Evolutionary conservation across 2,888 invertebrate species (phyloP).

Genomic region (Pachydiplax longipennis): DNA sequence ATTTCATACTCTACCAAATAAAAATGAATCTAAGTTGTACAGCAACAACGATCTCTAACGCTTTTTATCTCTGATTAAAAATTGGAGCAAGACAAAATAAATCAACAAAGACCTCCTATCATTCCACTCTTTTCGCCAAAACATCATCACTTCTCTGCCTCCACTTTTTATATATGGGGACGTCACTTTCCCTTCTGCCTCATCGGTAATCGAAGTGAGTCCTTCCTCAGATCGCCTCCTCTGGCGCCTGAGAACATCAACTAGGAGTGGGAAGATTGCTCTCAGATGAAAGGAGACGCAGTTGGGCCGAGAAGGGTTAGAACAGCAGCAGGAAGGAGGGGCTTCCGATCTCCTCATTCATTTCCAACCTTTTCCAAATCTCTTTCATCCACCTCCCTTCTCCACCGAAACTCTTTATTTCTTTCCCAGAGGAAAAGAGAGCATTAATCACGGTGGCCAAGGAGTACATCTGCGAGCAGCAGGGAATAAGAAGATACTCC

Average conservation of each 20-base stretch:
- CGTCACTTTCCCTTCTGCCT: neutral
- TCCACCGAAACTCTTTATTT: neutral
- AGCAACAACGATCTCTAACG: too few relatives aligned
- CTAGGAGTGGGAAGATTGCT: neutral
- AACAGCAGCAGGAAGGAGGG: neutral
- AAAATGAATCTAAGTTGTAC: too few relatives aligned
- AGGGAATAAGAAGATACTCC: neutral
- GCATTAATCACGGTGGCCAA: neutral
- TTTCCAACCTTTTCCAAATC: neutral
- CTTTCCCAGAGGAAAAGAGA: neutral
- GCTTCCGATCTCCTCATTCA: neutral
- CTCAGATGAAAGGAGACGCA: neutral
- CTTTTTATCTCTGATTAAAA: too few relatives aligned
- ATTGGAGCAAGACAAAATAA: too few relatives aligned
- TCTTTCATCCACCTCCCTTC: neutral
- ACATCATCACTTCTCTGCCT: neutral
- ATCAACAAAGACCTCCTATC: too few relatives aligned
- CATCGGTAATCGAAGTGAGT: conserved; percentile 26
- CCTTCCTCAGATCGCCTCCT: neutral
- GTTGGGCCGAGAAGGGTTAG: neutral
- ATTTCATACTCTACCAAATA: too few relatives aligned
- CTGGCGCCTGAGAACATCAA: neutral
- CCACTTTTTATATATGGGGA: neutral
- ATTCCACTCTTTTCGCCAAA: neutral
- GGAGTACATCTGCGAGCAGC: conserved; percentile 5